These are phyloP conservation scores for Protobothrops flavoviridis DNA, from an alignment of 2,113 vertebrate genomes.

Conservation along the genomic window DNA sequence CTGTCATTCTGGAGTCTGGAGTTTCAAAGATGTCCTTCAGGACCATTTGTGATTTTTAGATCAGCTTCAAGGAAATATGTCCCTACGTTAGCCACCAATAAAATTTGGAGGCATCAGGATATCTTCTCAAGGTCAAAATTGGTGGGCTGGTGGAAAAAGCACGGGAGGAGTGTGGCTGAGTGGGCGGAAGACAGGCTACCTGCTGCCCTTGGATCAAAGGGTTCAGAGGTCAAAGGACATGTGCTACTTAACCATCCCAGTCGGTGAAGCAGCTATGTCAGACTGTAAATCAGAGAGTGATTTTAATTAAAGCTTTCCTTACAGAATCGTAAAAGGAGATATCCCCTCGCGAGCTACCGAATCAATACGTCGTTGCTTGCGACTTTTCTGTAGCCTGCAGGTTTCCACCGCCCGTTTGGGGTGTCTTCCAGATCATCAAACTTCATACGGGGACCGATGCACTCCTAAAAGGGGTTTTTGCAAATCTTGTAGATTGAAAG, in stretches of 20 bases:
- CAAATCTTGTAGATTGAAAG: not conserved
- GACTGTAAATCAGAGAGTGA: conserved; percentile 78
- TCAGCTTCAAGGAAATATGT: conserved; percentile 35
- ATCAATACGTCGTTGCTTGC: conserved; percentile 62
- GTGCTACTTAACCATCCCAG: conserved; percentile 71
- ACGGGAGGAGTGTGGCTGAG: conserved; percentile 70
- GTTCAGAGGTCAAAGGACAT: conserved; percentile 72
- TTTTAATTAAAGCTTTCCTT: conserved; percentile 83
- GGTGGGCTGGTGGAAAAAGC: conserved; percentile 64
- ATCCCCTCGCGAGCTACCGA: conserved; percentile 71
- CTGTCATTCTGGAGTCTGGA: not conserved
- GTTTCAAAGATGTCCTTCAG: not conserved
- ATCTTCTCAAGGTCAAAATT: conserved; percentile 58
- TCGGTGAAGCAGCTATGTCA: conserved; percentile 80
- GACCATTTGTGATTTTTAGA: not conserved
- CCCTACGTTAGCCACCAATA: conserved; percentile 60
- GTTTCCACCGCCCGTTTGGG: conserved; percentile 45
- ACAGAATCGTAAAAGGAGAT: conserved; percentile 82
- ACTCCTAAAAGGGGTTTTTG: not conserved
- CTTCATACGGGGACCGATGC: not conserved
- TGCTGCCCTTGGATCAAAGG: conserved; percentile 78
- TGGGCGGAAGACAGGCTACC: conserved; percentile 65
- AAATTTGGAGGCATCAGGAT: conserved; percentile 62
- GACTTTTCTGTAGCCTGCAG: conserved; percentile 51
- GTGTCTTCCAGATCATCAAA: conserved; percentile 25